Evolutionary conservation across 2,888 invertebrate genomes (phyloP), one percentile per base, ranked within the genome.

Genomic region (Mimumesa dahlbomi): DNA sequence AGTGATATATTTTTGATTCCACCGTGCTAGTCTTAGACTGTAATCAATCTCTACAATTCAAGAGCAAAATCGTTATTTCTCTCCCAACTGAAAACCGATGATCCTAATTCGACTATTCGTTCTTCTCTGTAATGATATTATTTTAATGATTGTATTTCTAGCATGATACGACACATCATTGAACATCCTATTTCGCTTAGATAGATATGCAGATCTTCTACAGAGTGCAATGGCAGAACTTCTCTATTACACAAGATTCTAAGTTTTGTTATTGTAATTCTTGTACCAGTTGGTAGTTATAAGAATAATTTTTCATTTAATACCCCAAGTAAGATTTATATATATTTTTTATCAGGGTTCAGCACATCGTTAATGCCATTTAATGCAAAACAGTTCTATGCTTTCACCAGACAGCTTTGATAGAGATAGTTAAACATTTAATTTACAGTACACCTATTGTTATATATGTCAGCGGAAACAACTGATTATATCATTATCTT

Each of bases 221-320:
- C 63, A 53, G 61, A 76, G 73, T 69, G 69, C 73, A 75, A 73
- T 79, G 78, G 72, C 73, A 77, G 71, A 64, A 68, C 67, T 69
- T 48, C 31, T 64, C 67, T 75, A 65, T 4, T 67, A 65, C 50
- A 56, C 43, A 52, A 45, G 59, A 71, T 36, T 59, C 58, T 69
- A 70, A 70, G 34, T 63, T 64, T 65, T 75, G 62, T 73, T 77
- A 67, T 58, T 68, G 58, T 67, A 70, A 72, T 71, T 57, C 64
- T 78, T 74, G 65, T 75, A 77, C 58, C 64, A 75, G 74, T 79
- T 79, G 70, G 19, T 79, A 75, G 75, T 79, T 84, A 84, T 77
- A 84, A 85, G 84, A 85, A 85, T 84, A 85, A 75, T 82, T 82
- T 82, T 50, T 81, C 64, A 56, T 64, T 74, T 65, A 62, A 74